A percentile compares a stretch with the other conserved stretches of the same genome.
Evolutionary conservation across 2,888 invertebrate genomes (phyloP).

Genomic region (Carabus problematicus): DNA sequence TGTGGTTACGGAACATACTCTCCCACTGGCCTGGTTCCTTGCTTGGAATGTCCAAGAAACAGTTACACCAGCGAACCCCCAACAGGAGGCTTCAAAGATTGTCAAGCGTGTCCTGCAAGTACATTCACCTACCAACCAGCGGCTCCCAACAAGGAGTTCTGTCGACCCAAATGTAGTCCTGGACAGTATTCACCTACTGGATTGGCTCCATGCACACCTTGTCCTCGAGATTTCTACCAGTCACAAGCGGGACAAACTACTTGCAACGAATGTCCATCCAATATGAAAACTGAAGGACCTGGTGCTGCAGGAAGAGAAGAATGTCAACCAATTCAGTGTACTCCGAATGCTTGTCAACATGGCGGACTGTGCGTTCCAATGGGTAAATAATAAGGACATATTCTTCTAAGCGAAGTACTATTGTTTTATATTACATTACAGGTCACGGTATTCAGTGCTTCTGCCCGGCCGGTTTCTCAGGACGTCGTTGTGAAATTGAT

Average conservation of each 20-base stretch:
- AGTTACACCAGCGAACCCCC: constrained; percentile 90
- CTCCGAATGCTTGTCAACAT: constrained; percentile 87
- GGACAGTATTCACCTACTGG: constrained; percentile 94
- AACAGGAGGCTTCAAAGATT: constrained; percentile 89
- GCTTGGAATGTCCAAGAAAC: constrained; percentile 91
- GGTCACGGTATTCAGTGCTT: constrained; percentile 85
- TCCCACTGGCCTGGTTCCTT: constrained; percentile 91
- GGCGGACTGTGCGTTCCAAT: constrained; percentile 90
- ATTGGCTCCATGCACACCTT: constrained; percentile 90
- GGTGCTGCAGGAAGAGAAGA: constrained; percentile 85
- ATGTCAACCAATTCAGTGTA: constrained; percentile 87
- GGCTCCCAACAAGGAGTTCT: constrained; percentile 82
- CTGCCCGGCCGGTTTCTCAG: constrained; percentile 94
- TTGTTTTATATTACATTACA: constrained; percentile 54
- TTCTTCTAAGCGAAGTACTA: constrained; percentile 43
- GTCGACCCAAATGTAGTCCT: constrained; percentile 86
- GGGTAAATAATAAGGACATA: constrained; percentile 54
- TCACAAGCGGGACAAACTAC: constrained; percentile 81
- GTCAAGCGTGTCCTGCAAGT: constrained; percentile 89
- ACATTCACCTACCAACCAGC: constrained; percentile 91
- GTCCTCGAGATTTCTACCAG: constrained; percentile 93
- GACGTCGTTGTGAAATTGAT: constrained; percentile 91
- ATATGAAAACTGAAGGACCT: constrained; percentile 82
- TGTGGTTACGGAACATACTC: constrained; percentile 97
- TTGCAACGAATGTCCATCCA: constrained; percentile 90